Evolutionary conservation across 2,113 vertebrate genomes (phyloP).

Genomic region (Eclectus roratus): DNA sequence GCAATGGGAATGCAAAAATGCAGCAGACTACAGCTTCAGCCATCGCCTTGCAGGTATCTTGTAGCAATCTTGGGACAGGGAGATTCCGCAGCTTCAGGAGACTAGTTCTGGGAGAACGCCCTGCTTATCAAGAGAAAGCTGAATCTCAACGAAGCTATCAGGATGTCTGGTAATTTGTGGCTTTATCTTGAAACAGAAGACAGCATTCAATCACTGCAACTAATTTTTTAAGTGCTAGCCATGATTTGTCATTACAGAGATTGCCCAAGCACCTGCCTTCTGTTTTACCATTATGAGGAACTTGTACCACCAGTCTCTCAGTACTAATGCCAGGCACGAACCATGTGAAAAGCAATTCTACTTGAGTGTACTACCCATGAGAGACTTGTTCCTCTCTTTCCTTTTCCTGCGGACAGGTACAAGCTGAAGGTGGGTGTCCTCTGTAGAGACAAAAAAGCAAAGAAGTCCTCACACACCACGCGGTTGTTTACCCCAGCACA

Average conservation of each 20-base stretch:
- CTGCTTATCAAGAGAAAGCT: background rate
- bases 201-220: background rate
- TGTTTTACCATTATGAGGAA: background rate
- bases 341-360: background rate
- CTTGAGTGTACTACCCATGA: background rate
- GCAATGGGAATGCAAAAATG: background rate
- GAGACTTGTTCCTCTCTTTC: background rate
- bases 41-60: background rate
- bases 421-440: background rate
- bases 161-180: background rate
- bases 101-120: background rate
- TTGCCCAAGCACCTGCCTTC: background rate
- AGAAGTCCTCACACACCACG: background rate
- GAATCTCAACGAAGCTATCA: background rate
- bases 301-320: background rate
- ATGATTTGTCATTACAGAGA: background rate
- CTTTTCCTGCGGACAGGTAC: accelerated
- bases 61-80: background rate
- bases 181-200: background rate
- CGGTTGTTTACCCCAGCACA: background rate
- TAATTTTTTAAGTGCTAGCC: background rate
- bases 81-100: background rate
- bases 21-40: background rate
- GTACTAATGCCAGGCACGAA: background rate
- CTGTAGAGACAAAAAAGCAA: background rate